Evolutionary conservation across 2,113 vertebrate species (phyloP).

Genomic region (Thinocorus orbignyianus): DNA sequence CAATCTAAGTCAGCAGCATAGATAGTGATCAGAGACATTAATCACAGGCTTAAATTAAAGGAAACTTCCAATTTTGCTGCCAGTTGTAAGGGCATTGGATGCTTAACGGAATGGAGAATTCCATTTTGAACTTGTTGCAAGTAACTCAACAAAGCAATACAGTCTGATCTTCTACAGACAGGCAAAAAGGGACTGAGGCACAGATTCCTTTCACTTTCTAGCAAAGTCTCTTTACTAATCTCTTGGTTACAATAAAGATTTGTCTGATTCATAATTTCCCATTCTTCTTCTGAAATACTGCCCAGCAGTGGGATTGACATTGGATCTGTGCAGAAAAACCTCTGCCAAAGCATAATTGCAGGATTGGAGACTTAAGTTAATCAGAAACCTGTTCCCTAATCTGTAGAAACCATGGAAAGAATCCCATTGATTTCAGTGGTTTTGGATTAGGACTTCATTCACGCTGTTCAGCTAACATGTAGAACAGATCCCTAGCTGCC

Average conservation of each 20-base stretch:
- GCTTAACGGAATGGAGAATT: not conserved
- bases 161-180: not conserved
- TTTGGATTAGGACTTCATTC: not conserved
- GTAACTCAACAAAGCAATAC: not conserved
- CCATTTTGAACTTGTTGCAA: not conserved
- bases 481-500: not conserved
- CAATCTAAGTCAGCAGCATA: not conserved
- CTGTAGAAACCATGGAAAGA: not conserved
- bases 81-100: not conserved
- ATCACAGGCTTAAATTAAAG: not conserved
- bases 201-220: not conserved
- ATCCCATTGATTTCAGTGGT: not conserved
- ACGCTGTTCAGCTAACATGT: not conserved
- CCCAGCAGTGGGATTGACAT: not conserved
- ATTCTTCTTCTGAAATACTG: not conserved
- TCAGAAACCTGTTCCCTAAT: not conserved
- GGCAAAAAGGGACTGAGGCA: not conserved
- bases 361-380: not conserved
- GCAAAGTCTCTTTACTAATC: not conserved
- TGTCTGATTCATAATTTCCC: not conserved
- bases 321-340: not conserved
- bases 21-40: not conserved
- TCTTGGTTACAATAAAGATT: not conserved
- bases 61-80: not conserved
- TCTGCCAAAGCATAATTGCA: slow-evolving; percentile 1